Evolutionary conservation across 2,888 invertebrate species (phyloP).

Genomic region (Pollenia angustigena): DNA sequence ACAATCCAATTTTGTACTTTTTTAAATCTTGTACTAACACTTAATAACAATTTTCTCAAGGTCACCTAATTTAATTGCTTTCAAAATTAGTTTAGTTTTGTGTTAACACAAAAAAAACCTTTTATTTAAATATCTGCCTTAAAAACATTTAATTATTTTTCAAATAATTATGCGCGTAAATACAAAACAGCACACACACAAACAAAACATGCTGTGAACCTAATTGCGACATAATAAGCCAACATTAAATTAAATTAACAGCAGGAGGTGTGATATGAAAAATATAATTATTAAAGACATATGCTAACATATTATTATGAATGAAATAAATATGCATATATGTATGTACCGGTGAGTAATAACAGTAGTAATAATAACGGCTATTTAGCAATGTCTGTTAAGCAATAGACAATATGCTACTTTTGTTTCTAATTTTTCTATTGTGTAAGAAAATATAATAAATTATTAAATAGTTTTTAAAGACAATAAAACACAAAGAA

Average conservation of each 20-base stretch:
- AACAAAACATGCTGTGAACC: conserved; percentile 48
- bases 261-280: conserved; percentile 60
- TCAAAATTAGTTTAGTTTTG: conserved; percentile 20
- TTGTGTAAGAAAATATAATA: conserved; percentile 14
- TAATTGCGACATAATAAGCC: conserved; percentile 64
- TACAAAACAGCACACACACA: neutral
- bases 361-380: neutral
- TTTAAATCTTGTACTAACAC: conserved; percentile 4
- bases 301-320: neutral
- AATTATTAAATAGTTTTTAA: neutral
- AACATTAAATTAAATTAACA: conserved; percentile 58
- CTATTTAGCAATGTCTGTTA: neutral
- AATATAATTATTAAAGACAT: conserved; percentile 1
- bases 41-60: conserved; percentile 40
- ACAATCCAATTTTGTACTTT: too few species aligned
- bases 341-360: neutral
- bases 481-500: neutral
- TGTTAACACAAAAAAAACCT: neutral
- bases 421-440: neutral
- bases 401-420: conserved; percentile 11
- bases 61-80: conserved; percentile 20
- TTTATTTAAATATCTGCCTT: conserved; percentile 18
- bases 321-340: neutral
- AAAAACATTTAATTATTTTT: conserved; percentile 48
- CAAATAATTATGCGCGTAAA: conserved; percentile 12